Percentiles rank a stretch among this genome's conserved stretches.
Conservation (phyloP, 2,888 invertebrate species). For the Ormia ochracea region DNA sequence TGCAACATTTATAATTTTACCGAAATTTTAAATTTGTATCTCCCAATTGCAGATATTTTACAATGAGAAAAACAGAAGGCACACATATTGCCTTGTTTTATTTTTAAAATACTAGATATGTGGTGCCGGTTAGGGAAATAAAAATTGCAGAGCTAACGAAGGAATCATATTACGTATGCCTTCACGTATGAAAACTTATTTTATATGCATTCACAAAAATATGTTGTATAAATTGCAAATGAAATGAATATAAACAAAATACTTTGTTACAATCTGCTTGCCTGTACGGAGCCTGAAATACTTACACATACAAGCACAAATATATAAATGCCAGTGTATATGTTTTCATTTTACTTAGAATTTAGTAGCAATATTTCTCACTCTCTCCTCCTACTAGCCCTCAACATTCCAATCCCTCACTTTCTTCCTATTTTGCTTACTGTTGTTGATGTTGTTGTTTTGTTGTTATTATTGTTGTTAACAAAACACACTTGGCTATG, state of each 20-base stretch:
- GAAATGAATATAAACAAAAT: constrained; percentile 45
- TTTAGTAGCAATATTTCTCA: constrained; percentile 29
- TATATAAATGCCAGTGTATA: too few relatives aligned
- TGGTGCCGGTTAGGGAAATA: neutral
- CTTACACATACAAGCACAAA: neutral
- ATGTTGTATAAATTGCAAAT: constrained; percentile 35
- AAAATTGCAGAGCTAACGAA: constrained; percentile 4
- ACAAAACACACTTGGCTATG: constrained; percentile 49
- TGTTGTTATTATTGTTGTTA: constrained; percentile 37
- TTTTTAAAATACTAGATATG: too few relatives aligned
- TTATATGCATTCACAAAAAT: constrained; percentile 58
- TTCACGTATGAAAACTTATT: constrained; percentile 57
- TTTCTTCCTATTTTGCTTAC: too few relatives aligned
- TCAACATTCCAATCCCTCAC: too few relatives aligned
- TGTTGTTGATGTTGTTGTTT: neutral
- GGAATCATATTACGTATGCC: constrained; percentile 52
- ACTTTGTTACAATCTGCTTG: constrained; percentile 4
- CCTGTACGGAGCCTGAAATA: neutral
- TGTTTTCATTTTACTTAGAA: constrained; percentile 15
- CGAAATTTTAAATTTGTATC: too few relatives aligned
- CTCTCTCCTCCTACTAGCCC: neutral
- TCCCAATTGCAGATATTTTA: too few relatives aligned
- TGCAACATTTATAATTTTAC: too few relatives aligned
- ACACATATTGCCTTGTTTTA: neutral
- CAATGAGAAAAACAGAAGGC: neutral